Conservation (phyloP, 2,888 invertebrate species). For the Agrochola circellaris region DNA sequence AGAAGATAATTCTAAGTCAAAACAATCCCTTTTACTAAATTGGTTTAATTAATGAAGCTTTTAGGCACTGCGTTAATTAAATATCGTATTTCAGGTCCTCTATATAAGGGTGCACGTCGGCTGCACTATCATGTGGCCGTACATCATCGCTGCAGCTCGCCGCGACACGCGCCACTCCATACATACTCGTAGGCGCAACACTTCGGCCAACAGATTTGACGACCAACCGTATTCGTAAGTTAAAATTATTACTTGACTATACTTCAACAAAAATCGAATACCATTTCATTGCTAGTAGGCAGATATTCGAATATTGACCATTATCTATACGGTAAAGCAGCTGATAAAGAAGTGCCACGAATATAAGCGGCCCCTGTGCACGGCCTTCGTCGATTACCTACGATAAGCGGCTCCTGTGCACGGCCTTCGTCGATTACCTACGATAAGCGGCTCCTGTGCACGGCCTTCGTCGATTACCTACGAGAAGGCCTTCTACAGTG, state of each 20-base stretch:
- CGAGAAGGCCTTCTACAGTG: too few relatives aligned
- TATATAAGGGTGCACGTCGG: constrained; percentile 59
- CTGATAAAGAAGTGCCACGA: too few relatives aligned
- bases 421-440: too few relatives aligned
- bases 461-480: too few relatives aligned
- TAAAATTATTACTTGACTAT: background rate
- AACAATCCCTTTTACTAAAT: too few relatives aligned
- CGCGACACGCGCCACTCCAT: constrained; percentile 87
- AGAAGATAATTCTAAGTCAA: background rate
- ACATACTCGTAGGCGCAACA: constrained; percentile 74
- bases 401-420: too few relatives aligned
- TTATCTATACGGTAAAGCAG: too few relatives aligned
- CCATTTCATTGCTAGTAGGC: background rate
- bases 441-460: too few relatives aligned
- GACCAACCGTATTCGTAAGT: constrained; percentile 80
- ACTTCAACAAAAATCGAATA: background rate
- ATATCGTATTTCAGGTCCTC: constrained; percentile 60
- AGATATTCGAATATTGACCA: too few relatives aligned
- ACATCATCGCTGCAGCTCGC: constrained; percentile 93
- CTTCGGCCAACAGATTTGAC: constrained; percentile 70
- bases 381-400: too few relatives aligned
- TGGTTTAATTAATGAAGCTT: background rate
- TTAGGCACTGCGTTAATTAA: background rate
- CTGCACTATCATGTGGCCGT: constrained; percentile 92
- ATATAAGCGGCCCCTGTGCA: too few relatives aligned